These are phyloP conservation scores for Dipodomys stephensi DNA, from an alignment of 2,113 vertebrate species.

Conservation along the genomic window DNA sequence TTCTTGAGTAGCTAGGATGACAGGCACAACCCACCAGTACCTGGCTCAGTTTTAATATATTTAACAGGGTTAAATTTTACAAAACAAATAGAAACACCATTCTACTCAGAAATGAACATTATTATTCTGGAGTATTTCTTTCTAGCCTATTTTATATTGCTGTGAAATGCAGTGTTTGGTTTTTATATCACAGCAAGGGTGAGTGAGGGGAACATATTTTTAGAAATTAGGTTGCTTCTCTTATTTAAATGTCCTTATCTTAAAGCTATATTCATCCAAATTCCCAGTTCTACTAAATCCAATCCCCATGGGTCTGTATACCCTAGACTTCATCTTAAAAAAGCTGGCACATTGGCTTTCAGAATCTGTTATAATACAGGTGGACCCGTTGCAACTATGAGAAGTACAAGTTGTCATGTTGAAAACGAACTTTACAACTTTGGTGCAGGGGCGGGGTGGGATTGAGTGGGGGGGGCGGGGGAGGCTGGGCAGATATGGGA, in stretches of 20 bases:
- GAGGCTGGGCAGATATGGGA: too few species aligned
- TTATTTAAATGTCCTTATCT: neutral
- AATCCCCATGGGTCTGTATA: too few species aligned
- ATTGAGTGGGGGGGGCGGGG: too few species aligned
- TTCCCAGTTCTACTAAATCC: neutral
- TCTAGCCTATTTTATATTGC: slow-evolving; percentile 9
- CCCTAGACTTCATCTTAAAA: neutral
- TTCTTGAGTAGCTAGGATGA: too few species aligned
- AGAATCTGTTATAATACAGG: neutral
- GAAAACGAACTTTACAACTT: too few species aligned
- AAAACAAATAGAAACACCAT: slow-evolving; percentile 30
- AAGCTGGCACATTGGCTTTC: too few species aligned
- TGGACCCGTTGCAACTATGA: too few species aligned
- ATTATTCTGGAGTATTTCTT: neutral
- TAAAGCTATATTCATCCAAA: neutral
- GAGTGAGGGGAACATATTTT: neutral
- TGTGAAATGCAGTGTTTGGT: neutral
- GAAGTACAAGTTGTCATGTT: too few species aligned
- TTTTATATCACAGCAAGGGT: neutral
- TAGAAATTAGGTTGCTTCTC: neutral
- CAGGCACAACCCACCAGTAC: too few species aligned
- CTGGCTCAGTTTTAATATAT: neutral
- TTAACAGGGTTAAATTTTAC: neutral
- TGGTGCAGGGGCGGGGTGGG: too few species aligned
- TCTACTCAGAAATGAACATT: slow-evolving; percentile 15